phyloP scores from a whole-genome alignment of 2,113 vertebrate species.

The Saguinus imperator region DNA sequence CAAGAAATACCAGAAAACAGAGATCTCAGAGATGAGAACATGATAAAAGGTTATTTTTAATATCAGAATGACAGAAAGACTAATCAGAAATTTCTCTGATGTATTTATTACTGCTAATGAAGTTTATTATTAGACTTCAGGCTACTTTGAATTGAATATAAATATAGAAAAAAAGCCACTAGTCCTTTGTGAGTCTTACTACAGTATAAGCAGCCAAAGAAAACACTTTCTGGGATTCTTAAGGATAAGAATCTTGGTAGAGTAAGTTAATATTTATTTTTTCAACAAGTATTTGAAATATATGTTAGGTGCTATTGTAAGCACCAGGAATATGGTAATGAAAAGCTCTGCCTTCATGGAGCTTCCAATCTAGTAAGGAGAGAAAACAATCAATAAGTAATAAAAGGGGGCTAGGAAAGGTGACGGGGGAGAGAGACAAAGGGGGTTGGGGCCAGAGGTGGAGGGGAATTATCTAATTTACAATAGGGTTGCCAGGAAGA shows the following conservation, averaged over 20 bases:
- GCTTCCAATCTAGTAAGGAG: background rate
- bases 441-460: fast-evolving
- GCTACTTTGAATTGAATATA: background rate
- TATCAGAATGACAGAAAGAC: background rate
- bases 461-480: background rate
- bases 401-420: background rate
- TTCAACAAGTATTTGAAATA: background rate
- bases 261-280: background rate
- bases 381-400: background rate
- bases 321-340: background rate
- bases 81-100: background rate
- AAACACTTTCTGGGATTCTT: background rate
- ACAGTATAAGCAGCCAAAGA: background rate
- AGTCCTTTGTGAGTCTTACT: background rate
- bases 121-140: background rate
- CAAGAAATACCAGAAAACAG: background rate
- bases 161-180: background rate
- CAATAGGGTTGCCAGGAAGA: background rate
- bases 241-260: background rate
- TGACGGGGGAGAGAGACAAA: no score
- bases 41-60: background rate
- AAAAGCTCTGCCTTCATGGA: background rate
- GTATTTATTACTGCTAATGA: background rate
- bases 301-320: background rate
- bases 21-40: background rate